Conservation (phyloP, 1,140 invertebrate genomes). For the Drosophila sechellia region DNA sequence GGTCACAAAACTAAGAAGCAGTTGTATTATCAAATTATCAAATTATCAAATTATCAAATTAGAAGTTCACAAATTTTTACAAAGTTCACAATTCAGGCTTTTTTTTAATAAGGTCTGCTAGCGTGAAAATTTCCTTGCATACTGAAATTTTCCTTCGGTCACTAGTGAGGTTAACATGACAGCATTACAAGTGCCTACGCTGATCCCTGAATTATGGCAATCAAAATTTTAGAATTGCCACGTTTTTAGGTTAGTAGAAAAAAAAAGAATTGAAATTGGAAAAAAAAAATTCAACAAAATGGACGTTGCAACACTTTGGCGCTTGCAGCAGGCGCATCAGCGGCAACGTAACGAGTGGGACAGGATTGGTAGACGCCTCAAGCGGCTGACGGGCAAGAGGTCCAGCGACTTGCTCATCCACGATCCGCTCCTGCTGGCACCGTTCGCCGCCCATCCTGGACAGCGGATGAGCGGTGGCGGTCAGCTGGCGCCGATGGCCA, state of each 20-base stretch:
- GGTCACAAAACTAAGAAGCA: neutral
- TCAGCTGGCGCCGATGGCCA: neutral
- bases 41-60: no score
- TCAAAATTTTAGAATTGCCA: neutral
- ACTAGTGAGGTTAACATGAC: neutral
- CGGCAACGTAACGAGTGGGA: neutral
- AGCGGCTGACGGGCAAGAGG: conserved; percentile 2
- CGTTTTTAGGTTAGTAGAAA: neutral
- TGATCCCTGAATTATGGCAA: neutral
- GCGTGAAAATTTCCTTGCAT: neutral
- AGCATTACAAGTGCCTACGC: neutral
- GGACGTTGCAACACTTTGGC: neutral
- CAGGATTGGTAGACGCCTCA: neutral
- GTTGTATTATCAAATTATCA: no score
- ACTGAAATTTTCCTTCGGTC: neutral
- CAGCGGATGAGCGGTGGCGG: neutral
- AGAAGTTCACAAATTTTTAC: no score
- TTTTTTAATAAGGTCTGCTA: neutral
- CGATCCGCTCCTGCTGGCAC: conserved; percentile 1
- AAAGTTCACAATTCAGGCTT: no score
- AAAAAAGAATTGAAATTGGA: neutral
- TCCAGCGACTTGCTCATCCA: neutral
- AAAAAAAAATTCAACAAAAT: neutral
- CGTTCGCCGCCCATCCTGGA: neutral
- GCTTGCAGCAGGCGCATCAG: neutral